A percentile compares a stretch with the other conserved stretches of the same genome.
Evolutionary conservation across 2,888 invertebrate genomes (phyloP).

Genomic region (Pilophorus perplexus): DNA sequence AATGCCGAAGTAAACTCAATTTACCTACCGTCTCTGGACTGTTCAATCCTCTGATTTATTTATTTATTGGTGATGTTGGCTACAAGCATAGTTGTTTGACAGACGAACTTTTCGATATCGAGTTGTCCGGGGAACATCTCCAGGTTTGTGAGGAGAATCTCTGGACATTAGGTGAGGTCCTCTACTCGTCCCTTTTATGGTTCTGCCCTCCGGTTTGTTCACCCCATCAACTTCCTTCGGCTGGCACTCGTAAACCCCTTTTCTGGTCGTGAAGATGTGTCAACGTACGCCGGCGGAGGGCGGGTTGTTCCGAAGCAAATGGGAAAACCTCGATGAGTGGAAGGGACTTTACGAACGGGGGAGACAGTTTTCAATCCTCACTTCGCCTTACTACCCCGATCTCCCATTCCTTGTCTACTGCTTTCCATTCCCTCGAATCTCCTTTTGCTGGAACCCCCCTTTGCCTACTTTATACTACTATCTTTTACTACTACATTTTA

Average conservation of each 20-base stretch:
- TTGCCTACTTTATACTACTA: conserved; percentile 15
- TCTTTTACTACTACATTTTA: conserved; percentile 29
- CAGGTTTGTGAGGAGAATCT: background rate
- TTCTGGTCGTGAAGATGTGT: conserved; percentile 10
- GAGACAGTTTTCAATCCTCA: conserved; percentile 31
- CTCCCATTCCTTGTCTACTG: background rate
- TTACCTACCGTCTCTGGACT: too few species aligned
- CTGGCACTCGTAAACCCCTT: conserved; percentile 21
- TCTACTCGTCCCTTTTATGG: background rate
- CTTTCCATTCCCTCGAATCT: conserved; percentile 19
- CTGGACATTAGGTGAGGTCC: conserved; percentile 17
- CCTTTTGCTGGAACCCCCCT: too few species aligned
- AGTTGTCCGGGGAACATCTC: too few species aligned
- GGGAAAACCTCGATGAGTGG: conserved; percentile 17
- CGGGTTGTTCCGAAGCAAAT: background rate
- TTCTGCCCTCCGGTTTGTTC: conserved; percentile 17
- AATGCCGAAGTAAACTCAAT: too few species aligned
- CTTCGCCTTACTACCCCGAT: background rate
- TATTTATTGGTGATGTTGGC: too few species aligned
- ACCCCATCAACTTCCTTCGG: conserved; percentile 20
- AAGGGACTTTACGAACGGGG: conserved; percentile 19
- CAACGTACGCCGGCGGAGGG: too few species aligned
- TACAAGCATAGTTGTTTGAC: too few species aligned
- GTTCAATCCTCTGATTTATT: too few species aligned
- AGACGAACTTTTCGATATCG: too few species aligned